These are phyloP conservation scores for Podabrus alpinus DNA, from an alignment of 2,888 invertebrate species.

Conservation along the genomic window DNA sequence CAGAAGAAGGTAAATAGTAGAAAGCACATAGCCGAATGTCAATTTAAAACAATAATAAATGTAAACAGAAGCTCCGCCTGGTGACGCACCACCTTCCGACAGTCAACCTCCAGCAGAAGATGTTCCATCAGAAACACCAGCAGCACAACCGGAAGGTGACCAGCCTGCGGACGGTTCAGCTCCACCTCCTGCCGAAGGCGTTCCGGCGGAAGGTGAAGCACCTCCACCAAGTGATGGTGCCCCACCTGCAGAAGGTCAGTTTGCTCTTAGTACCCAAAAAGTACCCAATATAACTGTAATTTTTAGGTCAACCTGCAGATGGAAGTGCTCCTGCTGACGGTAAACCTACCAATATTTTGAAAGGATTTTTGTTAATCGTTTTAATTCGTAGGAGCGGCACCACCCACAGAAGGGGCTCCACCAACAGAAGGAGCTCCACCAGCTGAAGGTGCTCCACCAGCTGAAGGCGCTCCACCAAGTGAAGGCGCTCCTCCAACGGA, in stretches of 20 bases:
- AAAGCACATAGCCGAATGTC: slow-evolving; percentile 18
- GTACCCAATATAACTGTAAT: neutral
- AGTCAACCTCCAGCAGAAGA: slow-evolving; percentile 35
- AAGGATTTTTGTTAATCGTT: neutral
- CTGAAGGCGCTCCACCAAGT: slow-evolving; percentile 26
- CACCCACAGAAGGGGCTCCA: slow-evolving; percentile 40
- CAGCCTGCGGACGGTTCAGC: slow-evolving; percentile 46
- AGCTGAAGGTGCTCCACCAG: slow-evolving; percentile 38
- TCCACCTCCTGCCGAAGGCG: slow-evolving; percentile 38
- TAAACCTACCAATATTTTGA: neutral
- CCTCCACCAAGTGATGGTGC: slow-evolving; percentile 41
- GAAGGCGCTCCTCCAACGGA: slow-evolving; percentile 45
- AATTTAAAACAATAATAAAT: neutral
- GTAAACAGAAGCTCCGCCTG: slow-evolving; percentile 40
- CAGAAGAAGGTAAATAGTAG: slow-evolving; percentile 33
- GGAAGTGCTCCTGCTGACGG: slow-evolving; percentile 31
- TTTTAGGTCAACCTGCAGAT: slow-evolving; percentile 37
- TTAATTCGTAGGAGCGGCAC: neutral
- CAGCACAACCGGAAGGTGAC: slow-evolving; percentile 47
- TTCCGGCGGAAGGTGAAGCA: slow-evolving; percentile 30
- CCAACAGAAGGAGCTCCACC: slow-evolving; percentile 46
- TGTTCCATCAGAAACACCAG: slow-evolving; percentile 47
- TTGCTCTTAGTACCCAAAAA: neutral
- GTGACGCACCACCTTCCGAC: slow-evolving; percentile 33
- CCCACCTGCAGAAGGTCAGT: slow-evolving; percentile 33